Conservation (phyloP, 1,140 invertebrate species). For the Parapsyche elsis region DNA sequence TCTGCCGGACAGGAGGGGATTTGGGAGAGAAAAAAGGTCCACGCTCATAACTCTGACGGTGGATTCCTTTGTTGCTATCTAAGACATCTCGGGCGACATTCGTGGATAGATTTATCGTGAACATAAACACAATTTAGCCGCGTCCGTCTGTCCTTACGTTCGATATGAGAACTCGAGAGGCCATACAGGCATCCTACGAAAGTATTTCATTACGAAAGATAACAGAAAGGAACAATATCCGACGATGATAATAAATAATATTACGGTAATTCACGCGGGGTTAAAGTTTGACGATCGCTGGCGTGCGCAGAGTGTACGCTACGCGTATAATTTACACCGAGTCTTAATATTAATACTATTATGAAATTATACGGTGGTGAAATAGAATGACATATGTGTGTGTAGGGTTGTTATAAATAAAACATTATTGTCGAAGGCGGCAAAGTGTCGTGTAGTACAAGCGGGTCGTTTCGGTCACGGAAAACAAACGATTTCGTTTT, state of each 20-base stretch:
- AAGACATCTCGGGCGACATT: slow-evolving; percentile 54
- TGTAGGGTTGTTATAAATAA: slow-evolving; percentile 1
- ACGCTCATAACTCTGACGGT: slow-evolving; percentile 51
- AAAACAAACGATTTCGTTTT: slow-evolving; percentile 32
- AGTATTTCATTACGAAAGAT: slow-evolving; percentile 35
- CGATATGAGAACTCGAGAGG: slow-evolving; percentile 47
- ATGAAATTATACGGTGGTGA: no score
- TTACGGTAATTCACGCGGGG: no score
- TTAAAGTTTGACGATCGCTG: no score
- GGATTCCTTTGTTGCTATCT: slow-evolving; percentile 55
- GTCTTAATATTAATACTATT: no score
- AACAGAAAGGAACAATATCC: no score
- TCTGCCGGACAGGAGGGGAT: slow-evolving; percentile 49
- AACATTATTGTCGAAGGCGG: slow-evolving; percentile 30
- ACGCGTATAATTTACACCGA: no score
- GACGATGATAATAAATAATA: no score
- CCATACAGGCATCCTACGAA: slow-evolving; percentile 25
- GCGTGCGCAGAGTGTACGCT: no score
- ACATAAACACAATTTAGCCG: slow-evolving; percentile 56
- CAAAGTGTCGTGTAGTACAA: slow-evolving; percentile 9
- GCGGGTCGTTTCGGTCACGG: slow-evolving; percentile 23
- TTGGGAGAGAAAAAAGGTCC: slow-evolving; percentile 50
- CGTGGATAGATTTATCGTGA: slow-evolving; percentile 56
- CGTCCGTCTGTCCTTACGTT: slow-evolving; percentile 18
- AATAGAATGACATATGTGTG: no score